Evolutionary conservation across 1,140 invertebrate species (phyloP).

Genomic region (Drosophila serrata): DNA sequence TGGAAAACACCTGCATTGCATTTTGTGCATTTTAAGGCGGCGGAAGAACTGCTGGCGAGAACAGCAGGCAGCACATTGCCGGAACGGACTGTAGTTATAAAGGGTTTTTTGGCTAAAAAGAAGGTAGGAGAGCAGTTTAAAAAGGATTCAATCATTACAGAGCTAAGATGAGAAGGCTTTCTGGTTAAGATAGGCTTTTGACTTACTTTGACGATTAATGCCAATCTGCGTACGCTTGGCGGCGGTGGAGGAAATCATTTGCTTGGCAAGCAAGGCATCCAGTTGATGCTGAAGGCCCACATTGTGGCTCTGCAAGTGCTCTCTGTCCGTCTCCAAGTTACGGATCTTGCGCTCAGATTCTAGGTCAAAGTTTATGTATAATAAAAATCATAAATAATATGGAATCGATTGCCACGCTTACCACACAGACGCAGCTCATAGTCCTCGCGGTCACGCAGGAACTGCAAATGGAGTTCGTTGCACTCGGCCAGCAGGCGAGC

Average conservation of each 20-base stretch:
- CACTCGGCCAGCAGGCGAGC: slow-evolving; percentile 88
- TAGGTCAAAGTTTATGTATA: background rate
- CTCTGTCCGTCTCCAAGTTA: slow-evolving; percentile 72
- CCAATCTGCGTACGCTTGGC: slow-evolving; percentile 33
- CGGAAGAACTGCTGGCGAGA: background rate
- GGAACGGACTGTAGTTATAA: slow-evolving; percentile 76
- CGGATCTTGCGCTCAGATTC: slow-evolving; percentile 66
- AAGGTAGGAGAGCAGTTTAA: background rate
- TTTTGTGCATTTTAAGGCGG: slow-evolving; percentile 69
- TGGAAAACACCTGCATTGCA: slow-evolving; percentile 71
- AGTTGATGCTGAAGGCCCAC: slow-evolving; percentile 69
- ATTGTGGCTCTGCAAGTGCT: slow-evolving; percentile 75
- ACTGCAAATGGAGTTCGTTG: slow-evolving; percentile 89
- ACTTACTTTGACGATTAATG: slow-evolving; percentile 31
- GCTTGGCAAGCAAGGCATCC: slow-evolving; percentile 59
- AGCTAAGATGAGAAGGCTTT: background rate
- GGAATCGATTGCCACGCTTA: slow-evolving; percentile 30
- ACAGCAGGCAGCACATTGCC: slow-evolving; percentile 63
- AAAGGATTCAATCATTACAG: background rate
- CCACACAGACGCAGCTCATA: slow-evolving; percentile 73
- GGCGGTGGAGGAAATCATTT: slow-evolving; percentile 39
- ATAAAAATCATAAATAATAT: background rate
- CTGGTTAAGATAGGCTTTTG: background rate
- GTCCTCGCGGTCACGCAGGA: slow-evolving; percentile 88
- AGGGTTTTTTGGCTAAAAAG: slow-evolving; percentile 76